Evolutionary conservation across 2,888 invertebrate species (phyloP).

Genomic region (Leucoptera coffeella): DNA sequence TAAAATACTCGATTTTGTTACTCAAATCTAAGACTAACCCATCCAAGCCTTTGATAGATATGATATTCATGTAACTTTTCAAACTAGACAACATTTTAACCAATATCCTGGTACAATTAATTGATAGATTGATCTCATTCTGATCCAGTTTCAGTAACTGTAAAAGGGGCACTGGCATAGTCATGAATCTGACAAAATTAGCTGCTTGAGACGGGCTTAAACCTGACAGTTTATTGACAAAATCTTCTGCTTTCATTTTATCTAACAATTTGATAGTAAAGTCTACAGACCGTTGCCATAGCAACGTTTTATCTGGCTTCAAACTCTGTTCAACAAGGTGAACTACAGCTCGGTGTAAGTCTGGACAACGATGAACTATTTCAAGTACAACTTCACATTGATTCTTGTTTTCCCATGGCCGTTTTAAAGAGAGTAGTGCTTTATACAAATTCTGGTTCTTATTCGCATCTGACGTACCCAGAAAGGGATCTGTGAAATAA

Average conservation of each 20-base stretch:
- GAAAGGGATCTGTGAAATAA: slow-evolving; percentile 63
- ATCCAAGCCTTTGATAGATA: slow-evolving; percentile 24
- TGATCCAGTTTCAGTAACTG: slow-evolving; percentile 29
- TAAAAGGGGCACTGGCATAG: slow-evolving; percentile 39
- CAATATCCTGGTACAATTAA: slow-evolving; percentile 41
- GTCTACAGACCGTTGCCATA: slow-evolving; percentile 43
- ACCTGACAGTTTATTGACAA: slow-evolving; percentile 34
- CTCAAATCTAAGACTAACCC: slow-evolving; percentile 21
- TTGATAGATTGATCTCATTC: slow-evolving; percentile 13
- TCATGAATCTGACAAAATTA: slow-evolving; percentile 39
- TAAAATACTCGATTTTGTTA: slow-evolving; percentile 31
- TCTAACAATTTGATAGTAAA: slow-evolving; percentile 39
- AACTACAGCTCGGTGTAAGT: slow-evolving; percentile 60
- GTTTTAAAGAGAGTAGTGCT: slow-evolving; percentile 57
- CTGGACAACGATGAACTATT: slow-evolving; percentile 64
- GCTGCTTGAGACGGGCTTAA: slow-evolving; percentile 45
- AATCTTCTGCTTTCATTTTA: slow-evolving; percentile 37
- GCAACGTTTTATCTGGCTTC: slow-evolving; percentile 50
- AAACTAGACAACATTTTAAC: slow-evolving; percentile 50
- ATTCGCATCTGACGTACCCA: slow-evolving; percentile 54
- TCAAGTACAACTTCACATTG: slow-evolving; percentile 58
- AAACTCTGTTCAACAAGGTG: slow-evolving; percentile 53
- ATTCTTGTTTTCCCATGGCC: slow-evolving; percentile 63
- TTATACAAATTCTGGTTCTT: slow-evolving; percentile 58
- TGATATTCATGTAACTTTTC: slow-evolving; percentile 42